Conservation (phyloP, 1,140 invertebrate species). For the Leptinotarsa lineolata region DNA sequence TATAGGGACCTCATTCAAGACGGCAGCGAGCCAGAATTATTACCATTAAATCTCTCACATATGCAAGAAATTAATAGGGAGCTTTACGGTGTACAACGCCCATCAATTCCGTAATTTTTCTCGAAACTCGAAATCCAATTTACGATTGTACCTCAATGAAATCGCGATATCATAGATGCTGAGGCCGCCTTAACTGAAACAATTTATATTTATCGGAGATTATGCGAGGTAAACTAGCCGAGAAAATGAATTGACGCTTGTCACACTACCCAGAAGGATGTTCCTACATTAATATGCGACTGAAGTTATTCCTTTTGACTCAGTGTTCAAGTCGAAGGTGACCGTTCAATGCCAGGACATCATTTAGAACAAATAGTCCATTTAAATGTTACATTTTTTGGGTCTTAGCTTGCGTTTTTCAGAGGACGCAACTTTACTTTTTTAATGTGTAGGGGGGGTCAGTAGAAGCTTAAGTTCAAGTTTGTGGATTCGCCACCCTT, state of each 20-base stretch:
- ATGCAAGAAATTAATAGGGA: neutral
- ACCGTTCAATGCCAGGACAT: too few relatives aligned
- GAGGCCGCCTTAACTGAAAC: neutral
- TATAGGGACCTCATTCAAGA: neutral
- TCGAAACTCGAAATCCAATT: neutral
- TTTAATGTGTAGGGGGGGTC: too few relatives aligned
- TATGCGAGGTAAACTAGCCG: constrained; percentile 1
- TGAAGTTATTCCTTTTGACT: too few relatives aligned
- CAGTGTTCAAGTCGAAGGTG: too few relatives aligned
- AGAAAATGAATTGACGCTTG: too few relatives aligned
- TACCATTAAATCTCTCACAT: neutral
- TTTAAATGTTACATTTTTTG: too few relatives aligned
- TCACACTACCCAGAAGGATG: neutral
- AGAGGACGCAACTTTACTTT: too few relatives aligned
- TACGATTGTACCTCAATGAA: neutral
- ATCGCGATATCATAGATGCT: neutral
- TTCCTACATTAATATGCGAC: too few relatives aligned
- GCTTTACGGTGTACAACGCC: neutral
- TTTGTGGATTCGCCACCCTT: too few relatives aligned
- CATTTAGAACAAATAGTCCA: too few relatives aligned
- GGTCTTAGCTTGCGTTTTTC: too few relatives aligned
- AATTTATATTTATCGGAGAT: neutral
- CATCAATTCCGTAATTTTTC: neutral
- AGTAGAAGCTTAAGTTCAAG: too few relatives aligned
- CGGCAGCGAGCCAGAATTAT: neutral